These are phyloP conservation scores for Malacosoma neustria DNA, from an alignment of 2,888 invertebrate genomes.

Conservation along the genomic window DNA sequence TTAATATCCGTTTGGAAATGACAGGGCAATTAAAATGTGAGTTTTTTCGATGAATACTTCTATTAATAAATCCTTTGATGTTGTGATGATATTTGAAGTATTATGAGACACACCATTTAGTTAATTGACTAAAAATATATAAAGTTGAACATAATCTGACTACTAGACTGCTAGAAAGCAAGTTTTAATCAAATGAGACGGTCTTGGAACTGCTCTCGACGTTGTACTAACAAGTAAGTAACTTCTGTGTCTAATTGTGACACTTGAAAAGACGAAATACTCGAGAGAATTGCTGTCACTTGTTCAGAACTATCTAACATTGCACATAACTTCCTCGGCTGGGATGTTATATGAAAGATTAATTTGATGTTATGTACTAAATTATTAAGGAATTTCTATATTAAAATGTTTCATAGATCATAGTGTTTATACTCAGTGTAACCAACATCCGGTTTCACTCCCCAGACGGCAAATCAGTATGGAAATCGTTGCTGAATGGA, in stretches of 20 bases:
- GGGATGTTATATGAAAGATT: no score
- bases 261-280: conserved; percentile 25
- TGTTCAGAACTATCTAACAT: conserved; percentile 9
- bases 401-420: no score
- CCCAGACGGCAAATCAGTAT: no score
- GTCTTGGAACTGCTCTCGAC: conserved; percentile 21
- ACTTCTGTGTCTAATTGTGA: conserved; percentile 40
- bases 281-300: conserved; percentile 16
- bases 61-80: neutral
- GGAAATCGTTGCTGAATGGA: no score
- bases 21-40: neutral
- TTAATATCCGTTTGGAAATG: neutral
- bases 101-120: neutral
- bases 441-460: no score
- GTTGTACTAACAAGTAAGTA: conserved; percentile 42
- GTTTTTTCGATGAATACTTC: neutral
- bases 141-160: no score
- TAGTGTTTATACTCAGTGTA: no score
- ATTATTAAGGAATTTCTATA: no score
- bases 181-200: conserved; percentile 30
- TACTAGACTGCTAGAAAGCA: conserved; percentile 5
- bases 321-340: no score
- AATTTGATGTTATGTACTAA: no score
- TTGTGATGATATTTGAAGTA: neutral
- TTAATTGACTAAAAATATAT: neutral